phyloP scores from a whole-genome alignment of 2,888 invertebrate species.

The Neoitamus cyanurus region DNA sequence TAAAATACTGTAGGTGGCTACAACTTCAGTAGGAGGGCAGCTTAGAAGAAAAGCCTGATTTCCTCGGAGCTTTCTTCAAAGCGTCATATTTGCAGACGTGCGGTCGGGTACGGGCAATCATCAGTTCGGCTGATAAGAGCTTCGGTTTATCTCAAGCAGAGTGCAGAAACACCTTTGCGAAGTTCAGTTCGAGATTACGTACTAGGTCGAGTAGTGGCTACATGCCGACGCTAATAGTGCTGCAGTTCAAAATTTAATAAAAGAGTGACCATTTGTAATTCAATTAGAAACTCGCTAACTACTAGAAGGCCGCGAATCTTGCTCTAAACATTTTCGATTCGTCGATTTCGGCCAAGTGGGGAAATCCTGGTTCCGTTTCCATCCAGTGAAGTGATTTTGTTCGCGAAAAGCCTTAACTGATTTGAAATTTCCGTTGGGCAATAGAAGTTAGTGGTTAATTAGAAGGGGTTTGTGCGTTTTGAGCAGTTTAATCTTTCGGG shows the following conservation, averaged over 20 bases:
- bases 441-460: not conserved
- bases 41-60: not conserved
- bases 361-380: not conserved
- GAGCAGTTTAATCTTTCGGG: not conserved
- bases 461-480: not conserved
- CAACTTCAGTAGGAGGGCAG: not conserved
- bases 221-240: not conserved
- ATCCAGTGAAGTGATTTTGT: not conserved
- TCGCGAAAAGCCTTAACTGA: not conserved
- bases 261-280: not conserved
- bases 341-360: not conserved
- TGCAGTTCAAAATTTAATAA: not conserved
- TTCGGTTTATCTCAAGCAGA: not conserved
- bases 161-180: not conserved
- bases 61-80: not conserved
- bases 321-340: not conserved
- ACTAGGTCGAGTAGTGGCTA: not conserved
- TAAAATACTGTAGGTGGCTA: not conserved
- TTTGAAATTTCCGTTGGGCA: not conserved
- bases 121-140: constrained; percentile 23
- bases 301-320: not conserved
- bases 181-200: constrained; percentile 15
- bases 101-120: not conserved
- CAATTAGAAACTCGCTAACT: not conserved
- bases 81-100: not conserved